These are phyloP conservation scores for Nephrotoma appendiculata DNA, from an alignment of 2,888 invertebrate genomes.

Conservation along the genomic window DNA sequence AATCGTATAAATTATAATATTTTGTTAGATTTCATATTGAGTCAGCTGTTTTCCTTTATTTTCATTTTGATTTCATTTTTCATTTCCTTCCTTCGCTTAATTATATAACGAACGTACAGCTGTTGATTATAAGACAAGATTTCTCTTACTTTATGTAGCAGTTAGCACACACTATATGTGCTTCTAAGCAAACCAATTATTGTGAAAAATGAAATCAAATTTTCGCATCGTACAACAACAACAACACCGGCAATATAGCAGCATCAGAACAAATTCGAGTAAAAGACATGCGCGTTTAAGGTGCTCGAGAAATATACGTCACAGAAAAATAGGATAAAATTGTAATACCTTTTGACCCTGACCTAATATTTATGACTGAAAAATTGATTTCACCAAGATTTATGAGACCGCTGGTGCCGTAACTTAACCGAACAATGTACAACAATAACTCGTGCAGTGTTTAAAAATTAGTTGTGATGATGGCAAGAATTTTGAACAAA, in stretches of 20 bases:
- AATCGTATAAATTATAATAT: not conserved
- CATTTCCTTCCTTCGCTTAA: not conserved
- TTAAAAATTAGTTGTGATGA: not conserved
- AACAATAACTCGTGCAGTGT: not conserved
- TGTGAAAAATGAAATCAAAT: not conserved
- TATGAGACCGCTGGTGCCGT: not conserved
- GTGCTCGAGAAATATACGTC: not conserved
- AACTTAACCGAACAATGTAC: not conserved
- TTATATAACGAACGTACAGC: not conserved
- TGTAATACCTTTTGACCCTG: not conserved
- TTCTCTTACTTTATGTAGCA: not conserved
- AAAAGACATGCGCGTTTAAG: not conserved
- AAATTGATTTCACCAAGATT: not conserved
- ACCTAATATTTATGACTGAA: not conserved
- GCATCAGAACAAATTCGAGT: not conserved
- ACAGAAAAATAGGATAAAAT: not conserved
- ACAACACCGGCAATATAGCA: not conserved
- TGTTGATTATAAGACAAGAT: not conserved
- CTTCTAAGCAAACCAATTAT: not conserved
- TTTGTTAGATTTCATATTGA: not conserved
- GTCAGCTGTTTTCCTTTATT: not conserved
- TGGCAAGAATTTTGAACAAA: not conserved
- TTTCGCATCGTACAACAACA: not conserved
- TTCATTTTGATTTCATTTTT: not conserved
- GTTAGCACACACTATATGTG: not conserved